phyloP scores from a whole-genome alignment of 2,797 vertebrate genomes.

The Labroides dimidiatus region DNA sequence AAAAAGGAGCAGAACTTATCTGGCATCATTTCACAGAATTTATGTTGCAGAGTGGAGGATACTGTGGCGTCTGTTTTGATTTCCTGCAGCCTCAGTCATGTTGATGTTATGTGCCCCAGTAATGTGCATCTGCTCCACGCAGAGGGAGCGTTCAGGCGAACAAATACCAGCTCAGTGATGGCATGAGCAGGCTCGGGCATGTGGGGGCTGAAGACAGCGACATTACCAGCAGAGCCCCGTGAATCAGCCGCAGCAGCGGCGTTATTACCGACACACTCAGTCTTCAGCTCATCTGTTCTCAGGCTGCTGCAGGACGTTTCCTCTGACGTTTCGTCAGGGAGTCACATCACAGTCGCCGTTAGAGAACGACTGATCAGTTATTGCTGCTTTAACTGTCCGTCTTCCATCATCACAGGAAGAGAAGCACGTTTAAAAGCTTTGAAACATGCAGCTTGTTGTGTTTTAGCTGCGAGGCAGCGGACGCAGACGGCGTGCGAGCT shows the following conservation, averaged over 20 bases:
- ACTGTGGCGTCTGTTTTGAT: no score
- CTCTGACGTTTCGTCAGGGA: constrained; percentile 2
- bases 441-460: background rate
- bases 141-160: constrained; percentile 24
- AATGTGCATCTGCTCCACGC: constrained; percentile 31
- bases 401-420: background rate
- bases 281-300: constrained; percentile 31
- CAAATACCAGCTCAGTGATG: constrained; percentile 66
- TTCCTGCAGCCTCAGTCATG: background rate
- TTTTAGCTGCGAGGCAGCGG: constrained; percentile 8
- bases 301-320: constrained; percentile 20
- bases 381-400: constrained; percentile 11
- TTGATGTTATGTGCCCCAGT: background rate
- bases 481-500: background rate
- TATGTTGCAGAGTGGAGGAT: no score
- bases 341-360: background rate
- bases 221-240: constrained; percentile 42
- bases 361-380: constrained; percentile 11
- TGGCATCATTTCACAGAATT: no score
- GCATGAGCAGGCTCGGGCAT: constrained; percentile 68
- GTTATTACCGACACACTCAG: constrained; percentile 19
- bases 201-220: constrained; percentile 31
- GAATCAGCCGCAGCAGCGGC: constrained; percentile 44
- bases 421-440: background rate
- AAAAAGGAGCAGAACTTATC: no score